Evolutionary conservation across 53 echinoderm and acorn worm genomes (phyloP).

Genomic region (Antedon mediterranea): DNA sequence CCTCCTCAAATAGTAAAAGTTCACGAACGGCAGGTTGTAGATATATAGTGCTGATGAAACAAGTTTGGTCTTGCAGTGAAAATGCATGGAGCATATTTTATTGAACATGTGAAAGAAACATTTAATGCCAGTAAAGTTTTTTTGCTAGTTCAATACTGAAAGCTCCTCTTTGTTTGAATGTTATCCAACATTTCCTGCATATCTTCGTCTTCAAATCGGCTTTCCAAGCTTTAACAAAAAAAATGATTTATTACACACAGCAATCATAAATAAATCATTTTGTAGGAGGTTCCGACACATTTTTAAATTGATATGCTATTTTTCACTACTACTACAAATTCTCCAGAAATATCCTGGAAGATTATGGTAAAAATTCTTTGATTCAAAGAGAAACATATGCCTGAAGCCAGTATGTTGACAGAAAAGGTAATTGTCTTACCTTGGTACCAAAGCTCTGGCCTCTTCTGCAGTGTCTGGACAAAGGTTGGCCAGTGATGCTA

Average conservation of each 20-base stretch:
- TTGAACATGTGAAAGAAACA: background rate
- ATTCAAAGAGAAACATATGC: background rate
- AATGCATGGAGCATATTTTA: no score
- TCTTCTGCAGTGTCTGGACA: conserved; percentile 98
- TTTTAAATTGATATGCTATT: no score
- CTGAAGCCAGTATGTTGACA: background rate
- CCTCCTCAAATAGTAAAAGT: no score
- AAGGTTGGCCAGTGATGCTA: conserved; percentile 69
- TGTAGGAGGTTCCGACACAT: no score
- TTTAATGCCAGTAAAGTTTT: background rate
- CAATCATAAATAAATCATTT: no score
- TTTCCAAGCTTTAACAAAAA: conserved; percentile 46
- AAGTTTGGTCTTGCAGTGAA: no score
- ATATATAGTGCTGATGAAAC: no score
- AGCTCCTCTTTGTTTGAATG: conserved; percentile 97
- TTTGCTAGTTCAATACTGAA: conserved; percentile 73
- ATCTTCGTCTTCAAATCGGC: conserved; percentile 78
- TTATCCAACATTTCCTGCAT: conserved; percentile 82
- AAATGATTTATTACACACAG: background rate
- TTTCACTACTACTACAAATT: no score
- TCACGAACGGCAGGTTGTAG: no score
- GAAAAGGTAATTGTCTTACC: conserved; percentile 28
- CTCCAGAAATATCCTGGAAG: no score
- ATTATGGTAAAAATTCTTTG: no score
- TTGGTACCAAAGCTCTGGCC: conserved; percentile 79